Evolutionary conservation across 2,797 vertebrate genomes (phyloP).

Genomic region (Sebastes trivittatus): DNA sequence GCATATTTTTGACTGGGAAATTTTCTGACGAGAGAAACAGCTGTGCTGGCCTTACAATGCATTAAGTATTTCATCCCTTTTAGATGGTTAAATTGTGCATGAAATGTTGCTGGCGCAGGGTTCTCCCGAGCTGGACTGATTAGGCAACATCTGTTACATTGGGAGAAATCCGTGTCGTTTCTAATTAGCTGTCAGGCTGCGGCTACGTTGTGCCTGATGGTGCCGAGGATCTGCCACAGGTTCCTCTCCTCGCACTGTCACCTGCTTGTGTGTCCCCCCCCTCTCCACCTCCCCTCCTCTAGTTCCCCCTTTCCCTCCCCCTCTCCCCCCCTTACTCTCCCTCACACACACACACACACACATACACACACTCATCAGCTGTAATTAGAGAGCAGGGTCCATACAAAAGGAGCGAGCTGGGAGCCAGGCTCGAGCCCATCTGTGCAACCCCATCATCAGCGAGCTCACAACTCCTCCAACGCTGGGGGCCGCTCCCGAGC

Average conservation of each 20-base stretch:
- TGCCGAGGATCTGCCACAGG: slow-evolving; percentile 95
- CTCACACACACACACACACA: slow-evolving; percentile 49
- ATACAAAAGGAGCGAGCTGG: slow-evolving; percentile 94
- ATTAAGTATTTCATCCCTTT: slow-evolving; percentile 99
- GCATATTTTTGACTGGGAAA: slow-evolving; percentile 92
- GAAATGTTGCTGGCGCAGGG: slow-evolving; percentile 99
- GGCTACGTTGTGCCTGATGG: slow-evolving; percentile 99
- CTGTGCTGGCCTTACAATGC: slow-evolving; percentile 99
- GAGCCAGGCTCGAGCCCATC: slow-evolving; percentile 94
- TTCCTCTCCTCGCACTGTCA: slow-evolving; percentile 96
- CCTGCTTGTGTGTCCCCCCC: slow-evolving; percentile 89
- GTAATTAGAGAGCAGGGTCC: slow-evolving; percentile 97
- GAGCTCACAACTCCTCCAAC: slow-evolving; percentile 69
- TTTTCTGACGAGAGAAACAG: slow-evolving; percentile 98
- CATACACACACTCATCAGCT: slow-evolving; percentile 80
- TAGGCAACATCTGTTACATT: slow-evolving; percentile 99
- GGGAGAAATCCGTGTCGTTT: slow-evolving; percentile 99
- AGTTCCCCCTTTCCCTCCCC: slow-evolving; percentile 23
- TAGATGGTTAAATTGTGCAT: slow-evolving; percentile 99
- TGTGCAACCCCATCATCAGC: slow-evolving; percentile 86
- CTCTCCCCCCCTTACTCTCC: slow-evolving; percentile 35
- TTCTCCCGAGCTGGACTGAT: slow-evolving; percentile 99
- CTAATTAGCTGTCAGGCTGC: slow-evolving; percentile 99
- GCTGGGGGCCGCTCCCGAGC: slow-evolving; percentile 80
- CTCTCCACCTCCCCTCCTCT: slow-evolving; percentile 37